These are phyloP conservation scores for Hormaphis cornu DNA, from an alignment of 1,140 invertebrate species.

Conservation along the genomic window DNA sequence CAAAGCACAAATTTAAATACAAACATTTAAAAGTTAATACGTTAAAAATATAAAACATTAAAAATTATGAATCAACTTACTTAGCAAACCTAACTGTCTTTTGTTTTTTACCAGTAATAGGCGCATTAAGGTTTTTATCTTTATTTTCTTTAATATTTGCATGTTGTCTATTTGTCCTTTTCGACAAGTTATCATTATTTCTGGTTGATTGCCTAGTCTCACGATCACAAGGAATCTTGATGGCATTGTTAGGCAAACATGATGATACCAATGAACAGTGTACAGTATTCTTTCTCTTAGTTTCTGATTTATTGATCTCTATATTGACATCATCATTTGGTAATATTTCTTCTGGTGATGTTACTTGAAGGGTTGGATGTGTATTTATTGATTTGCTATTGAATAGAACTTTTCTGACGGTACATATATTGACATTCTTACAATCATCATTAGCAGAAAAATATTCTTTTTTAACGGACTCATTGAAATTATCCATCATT, in stretches of 20 bases:
- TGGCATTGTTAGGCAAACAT: background rate
- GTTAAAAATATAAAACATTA: too few relatives aligned
- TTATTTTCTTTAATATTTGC: too few relatives aligned
- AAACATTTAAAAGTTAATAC: too few relatives aligned
- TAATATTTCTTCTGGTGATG: background rate
- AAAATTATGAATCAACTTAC: too few relatives aligned
- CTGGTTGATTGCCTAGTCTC: background rate
- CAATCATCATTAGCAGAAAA: background rate
- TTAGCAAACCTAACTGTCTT: background rate
- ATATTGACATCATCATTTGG: background rate
- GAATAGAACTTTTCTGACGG: background rate
- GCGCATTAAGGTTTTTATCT: background rate
- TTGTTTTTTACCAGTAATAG: background rate
- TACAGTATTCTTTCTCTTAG: background rate
- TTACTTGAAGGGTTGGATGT: background rate
- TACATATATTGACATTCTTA: background rate
- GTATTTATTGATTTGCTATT: background rate
- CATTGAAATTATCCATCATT: constrained; percentile 14
- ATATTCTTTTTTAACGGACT: constrained; percentile 12
- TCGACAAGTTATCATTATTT: background rate
- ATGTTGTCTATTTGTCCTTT: background rate
- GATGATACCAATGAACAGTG: background rate
- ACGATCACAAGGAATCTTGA: background rate
- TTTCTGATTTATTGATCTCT: background rate
- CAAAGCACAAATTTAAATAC: too few relatives aligned